phyloP scores from a whole-genome alignment of 2,888 invertebrate genomes.

The Lithophane ornitopus region DNA sequence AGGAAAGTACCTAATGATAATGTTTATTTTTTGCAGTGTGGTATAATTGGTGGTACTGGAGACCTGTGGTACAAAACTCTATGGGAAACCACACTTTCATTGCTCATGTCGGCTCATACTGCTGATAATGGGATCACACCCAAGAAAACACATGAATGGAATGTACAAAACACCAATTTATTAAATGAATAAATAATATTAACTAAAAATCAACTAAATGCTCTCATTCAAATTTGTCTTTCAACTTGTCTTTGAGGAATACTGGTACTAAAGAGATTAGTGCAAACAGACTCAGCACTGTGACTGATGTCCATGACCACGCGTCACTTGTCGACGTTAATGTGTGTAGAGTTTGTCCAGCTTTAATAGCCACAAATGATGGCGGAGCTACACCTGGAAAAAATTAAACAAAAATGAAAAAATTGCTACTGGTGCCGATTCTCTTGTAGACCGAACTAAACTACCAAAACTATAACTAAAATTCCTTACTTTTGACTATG shows the following conservation, averaged over 20 bases:
- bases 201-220: slow-evolving; percentile 75
- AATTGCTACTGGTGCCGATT: no score
- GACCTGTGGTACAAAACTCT: slow-evolving; percentile 91
- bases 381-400: slow-evolving; percentile 97
- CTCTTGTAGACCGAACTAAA: no score
- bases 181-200: slow-evolving; percentile 79
- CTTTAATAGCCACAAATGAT: slow-evolving; percentile 99
- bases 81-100: slow-evolving; percentile 91
- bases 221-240: slow-evolving; percentile 94
- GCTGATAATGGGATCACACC: slow-evolving; percentile 81
- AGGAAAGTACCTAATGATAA: slow-evolving; percentile 22
- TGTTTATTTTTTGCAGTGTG: slow-evolving; percentile 91
- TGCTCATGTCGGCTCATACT: slow-evolving; percentile 93
- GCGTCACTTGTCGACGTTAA: slow-evolving; percentile 97
- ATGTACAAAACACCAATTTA: slow-evolving; percentile 84
- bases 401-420: background rate
- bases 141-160: slow-evolving; percentile 72
- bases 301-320: slow-evolving; percentile 96
- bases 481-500: no score
- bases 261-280: slow-evolving; percentile 96
- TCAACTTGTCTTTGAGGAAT: slow-evolving; percentile 94
- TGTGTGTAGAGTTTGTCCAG: slow-evolving; percentile 98
- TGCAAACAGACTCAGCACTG: slow-evolving; percentile 94
- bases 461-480: no score
- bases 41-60: slow-evolving; percentile 97